phyloP scores from a whole-genome alignment of 2,888 invertebrate species.

The Stegana nigrithorax region DNA sequence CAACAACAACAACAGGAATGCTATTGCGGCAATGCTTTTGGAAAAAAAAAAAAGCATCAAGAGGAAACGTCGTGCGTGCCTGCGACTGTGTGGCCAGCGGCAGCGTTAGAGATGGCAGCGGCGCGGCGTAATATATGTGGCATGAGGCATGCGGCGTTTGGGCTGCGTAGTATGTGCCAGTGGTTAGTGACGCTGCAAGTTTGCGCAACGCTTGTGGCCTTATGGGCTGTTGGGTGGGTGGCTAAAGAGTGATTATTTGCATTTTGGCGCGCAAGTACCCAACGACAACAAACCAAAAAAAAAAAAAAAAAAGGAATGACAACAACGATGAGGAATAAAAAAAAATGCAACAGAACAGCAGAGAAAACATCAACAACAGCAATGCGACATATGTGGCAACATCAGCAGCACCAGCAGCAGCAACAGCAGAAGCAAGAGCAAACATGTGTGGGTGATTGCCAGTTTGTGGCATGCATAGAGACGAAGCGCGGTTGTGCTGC shows the following conservation, averaged over 20 bases:
- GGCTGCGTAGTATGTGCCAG: background rate
- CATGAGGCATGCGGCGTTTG: background rate
- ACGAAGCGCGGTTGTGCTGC: no score
- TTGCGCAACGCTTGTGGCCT: no score
- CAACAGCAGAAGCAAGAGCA: background rate
- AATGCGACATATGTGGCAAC: slow-evolving; percentile 9
- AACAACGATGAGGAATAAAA: background rate
- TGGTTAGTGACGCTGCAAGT: no score
- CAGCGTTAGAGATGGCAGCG: background rate
- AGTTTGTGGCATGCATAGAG: no score
- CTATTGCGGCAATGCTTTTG: background rate
- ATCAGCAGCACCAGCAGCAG: background rate
- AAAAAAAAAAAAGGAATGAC: background rate
- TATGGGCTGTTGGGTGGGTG: no score
- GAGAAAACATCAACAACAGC: background rate
- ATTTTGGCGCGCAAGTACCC: background rate
- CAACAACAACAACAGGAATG: background rate
- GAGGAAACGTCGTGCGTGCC: no score
- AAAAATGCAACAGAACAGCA: background rate
- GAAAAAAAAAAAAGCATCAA: background rate
- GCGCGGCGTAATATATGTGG: background rate
- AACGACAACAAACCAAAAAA: background rate
- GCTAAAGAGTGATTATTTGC: no score
- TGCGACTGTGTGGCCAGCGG: no score
- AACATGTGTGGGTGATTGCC: background rate